Conservation (phyloP, 2,113 vertebrate genomes). For the Tinamus guttatus region DNA sequence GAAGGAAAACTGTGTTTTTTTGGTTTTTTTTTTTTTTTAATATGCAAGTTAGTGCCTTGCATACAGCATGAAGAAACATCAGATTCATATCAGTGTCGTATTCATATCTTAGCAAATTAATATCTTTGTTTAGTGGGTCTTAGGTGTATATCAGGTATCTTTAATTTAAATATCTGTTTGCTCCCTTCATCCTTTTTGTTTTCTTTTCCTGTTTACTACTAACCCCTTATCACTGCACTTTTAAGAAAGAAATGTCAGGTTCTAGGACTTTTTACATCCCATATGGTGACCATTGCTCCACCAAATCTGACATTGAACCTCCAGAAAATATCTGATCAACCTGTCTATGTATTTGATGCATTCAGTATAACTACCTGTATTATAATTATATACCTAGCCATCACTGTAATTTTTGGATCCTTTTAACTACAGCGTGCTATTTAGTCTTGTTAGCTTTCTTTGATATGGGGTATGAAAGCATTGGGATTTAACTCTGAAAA, state of each 20-base stretch:
- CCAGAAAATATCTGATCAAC: neutral
- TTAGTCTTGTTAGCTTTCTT: neutral
- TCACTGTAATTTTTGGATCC: neutral
- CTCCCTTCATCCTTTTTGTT: neutral
- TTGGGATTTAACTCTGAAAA: neutral
- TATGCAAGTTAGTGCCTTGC: neutral
- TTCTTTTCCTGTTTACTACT: neutral
- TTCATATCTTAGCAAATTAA: neutral
- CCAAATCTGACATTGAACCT: neutral
- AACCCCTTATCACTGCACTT: neutral
- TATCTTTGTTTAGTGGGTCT: neutral
- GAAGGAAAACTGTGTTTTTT: neutral
- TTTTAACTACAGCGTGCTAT: neutral
- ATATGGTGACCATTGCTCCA: neutral
- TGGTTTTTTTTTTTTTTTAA: neutral
- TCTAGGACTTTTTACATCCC: neutral
- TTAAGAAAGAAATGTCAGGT: neutral
- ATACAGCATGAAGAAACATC: neutral
- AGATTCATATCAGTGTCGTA: neutral
- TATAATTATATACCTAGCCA: neutral
- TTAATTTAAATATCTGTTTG: neutral
- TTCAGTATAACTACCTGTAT: neutral
- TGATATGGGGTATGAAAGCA: neutral
- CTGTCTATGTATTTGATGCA: neutral
- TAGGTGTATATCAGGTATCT: neutral